Evolutionary conservation across 2,797 vertebrate species (phyloP).

Genomic region (Oceanodroma leucorhoa): DNA sequence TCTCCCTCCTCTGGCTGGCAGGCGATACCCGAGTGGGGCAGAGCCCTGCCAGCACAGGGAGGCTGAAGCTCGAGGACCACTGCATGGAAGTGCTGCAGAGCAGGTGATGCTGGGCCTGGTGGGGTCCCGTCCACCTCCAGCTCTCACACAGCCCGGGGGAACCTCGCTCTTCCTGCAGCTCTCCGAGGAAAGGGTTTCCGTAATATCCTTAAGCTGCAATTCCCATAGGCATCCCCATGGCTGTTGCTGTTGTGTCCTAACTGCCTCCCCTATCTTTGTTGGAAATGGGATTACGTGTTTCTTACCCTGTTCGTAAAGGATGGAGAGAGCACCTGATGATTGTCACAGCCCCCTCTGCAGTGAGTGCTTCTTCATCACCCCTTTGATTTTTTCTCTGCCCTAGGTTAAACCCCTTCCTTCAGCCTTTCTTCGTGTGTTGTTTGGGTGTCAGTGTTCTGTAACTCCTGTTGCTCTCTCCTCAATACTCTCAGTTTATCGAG

Average conservation of each 20-base stretch:
- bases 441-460: neutral
- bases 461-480: neutral
- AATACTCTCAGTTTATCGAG: neutral
- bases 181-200: neutral
- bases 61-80: neutral
- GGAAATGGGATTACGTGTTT: neutral
- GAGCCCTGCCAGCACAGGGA: neutral
- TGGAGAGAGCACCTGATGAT: neutral
- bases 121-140: neutral
- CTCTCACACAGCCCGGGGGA: neutral
- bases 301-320: neutral
- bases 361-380: neutral
- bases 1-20: neutral
- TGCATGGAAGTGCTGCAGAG: neutral
- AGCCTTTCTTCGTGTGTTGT: neutral
- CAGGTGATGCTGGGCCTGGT: neutral
- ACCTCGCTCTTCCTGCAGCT: fast-evolving
- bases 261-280: neutral
- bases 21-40: fast-evolving
- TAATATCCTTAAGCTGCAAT: neutral
- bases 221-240: neutral
- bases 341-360: neutral
- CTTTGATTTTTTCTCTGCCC: neutral
- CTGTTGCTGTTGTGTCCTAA: neutral
- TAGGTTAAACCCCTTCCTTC: neutral